phyloP scores from a whole-genome alignment of 2,113 vertebrate species.

The Rhombomys opimus region DNA sequence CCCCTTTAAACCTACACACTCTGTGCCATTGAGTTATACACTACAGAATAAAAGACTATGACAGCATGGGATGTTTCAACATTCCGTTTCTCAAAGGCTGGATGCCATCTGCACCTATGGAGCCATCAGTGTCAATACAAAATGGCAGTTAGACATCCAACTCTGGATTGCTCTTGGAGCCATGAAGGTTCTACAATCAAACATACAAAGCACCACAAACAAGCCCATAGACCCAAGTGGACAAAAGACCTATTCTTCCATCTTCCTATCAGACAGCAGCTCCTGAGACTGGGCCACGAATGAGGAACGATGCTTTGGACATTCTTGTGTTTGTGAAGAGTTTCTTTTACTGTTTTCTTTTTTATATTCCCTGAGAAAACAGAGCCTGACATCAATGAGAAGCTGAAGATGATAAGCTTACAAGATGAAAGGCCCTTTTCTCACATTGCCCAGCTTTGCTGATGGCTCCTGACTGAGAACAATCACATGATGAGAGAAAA shows the following conservation, averaged over 20 bases:
- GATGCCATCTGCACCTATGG: neutral
- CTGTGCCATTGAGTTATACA: neutral
- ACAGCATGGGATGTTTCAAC: accelerated
- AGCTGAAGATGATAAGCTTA: neutral
- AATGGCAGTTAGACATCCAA: neutral
- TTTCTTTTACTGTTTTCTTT: neutral
- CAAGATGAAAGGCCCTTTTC: neutral
- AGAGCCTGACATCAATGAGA: neutral
- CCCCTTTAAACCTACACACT: neutral
- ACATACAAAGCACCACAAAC: neutral
- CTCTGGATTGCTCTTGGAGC: too few relatives aligned
- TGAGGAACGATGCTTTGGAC: neutral
- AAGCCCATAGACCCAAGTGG: too few relatives aligned
- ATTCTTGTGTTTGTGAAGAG: neutral
- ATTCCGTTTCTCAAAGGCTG: neutral
- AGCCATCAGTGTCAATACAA: accelerated
- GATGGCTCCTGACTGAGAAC: neutral
- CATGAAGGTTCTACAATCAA: neutral
- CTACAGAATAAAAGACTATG: neutral
- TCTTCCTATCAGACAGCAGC: neutral
- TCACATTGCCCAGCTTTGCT: too few relatives aligned
- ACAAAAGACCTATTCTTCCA: too few relatives aligned
- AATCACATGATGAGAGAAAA: neutral
- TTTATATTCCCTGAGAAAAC: constrained; percentile 8
- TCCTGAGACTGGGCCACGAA: neutral